These are phyloP conservation scores for Takifugu rubripes DNA, from an alignment of 2,797 vertebrate genomes.

Conservation along the genomic window DNA sequence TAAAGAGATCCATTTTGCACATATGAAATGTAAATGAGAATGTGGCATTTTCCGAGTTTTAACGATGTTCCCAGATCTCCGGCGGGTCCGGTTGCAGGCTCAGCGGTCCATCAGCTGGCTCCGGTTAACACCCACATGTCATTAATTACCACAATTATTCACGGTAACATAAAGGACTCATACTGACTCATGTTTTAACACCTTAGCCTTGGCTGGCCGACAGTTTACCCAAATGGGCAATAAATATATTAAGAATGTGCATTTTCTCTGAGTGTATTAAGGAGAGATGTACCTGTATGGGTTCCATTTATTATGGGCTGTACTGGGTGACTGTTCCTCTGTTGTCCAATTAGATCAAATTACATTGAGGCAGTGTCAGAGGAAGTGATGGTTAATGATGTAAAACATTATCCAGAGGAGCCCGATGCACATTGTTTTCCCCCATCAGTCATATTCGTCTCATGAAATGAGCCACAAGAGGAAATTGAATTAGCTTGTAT, in stretches of 20 bases:
- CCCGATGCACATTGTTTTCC: slow-evolving; percentile 3
- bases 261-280: slow-evolving; percentile 16
- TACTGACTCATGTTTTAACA: slow-evolving; percentile 63
- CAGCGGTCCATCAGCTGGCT: slow-evolving; percentile 45
- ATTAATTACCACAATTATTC: slow-evolving; percentile 81
- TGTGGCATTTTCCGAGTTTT: slow-evolving; percentile 19
- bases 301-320: slow-evolving; percentile 29
- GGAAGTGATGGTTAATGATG: slow-evolving; percentile 38
- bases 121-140: slow-evolving; percentile 68
- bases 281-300: slow-evolving; percentile 30
- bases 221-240: slow-evolving; percentile 33
- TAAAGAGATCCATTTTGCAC: slow-evolving; percentile 3
- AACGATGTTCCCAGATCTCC: slow-evolving; percentile 35
- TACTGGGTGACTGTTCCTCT: slow-evolving; percentile 11
- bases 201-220: slow-evolving; percentile 35
- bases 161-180: slow-evolving; percentile 66
- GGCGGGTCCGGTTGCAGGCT: slow-evolving; percentile 39
- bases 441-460: slow-evolving; percentile 26
- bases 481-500: slow-evolving; percentile 43
- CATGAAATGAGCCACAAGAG: slow-evolving; percentile 33
- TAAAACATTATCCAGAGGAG: slow-evolving; percentile 28
- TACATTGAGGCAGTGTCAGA: slow-evolving; percentile 44
- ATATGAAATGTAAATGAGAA: not conserved
- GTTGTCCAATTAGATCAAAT: slow-evolving; percentile 59
- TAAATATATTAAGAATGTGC: slow-evolving; percentile 42